Evolutionary conservation across 2,888 invertebrate species (phyloP).

Genomic region (Sceliomorpha sp.): DNA sequence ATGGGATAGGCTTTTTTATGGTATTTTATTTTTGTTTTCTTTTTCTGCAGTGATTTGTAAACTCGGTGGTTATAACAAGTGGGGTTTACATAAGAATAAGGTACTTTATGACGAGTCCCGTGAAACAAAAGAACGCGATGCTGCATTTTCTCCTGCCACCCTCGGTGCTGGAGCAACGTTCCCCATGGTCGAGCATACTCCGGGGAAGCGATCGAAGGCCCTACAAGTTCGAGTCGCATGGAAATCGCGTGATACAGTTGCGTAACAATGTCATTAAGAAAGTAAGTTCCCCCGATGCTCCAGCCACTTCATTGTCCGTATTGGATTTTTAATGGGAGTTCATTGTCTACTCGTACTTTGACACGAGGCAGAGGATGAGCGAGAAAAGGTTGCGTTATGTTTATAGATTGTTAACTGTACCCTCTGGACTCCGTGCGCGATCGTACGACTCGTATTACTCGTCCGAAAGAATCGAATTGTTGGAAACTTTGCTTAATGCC

Average conservation of each 20-base stretch:
- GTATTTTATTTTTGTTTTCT: too few relatives aligned
- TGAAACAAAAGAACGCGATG: conserved; percentile 74
- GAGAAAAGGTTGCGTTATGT: conserved; percentile 15
- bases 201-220: conserved; percentile 65
- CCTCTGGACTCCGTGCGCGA: too few relatives aligned
- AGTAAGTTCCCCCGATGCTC: conserved; percentile 57
- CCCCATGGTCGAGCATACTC: conserved; percentile 81
- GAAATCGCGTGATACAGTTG: conserved; percentile 58
- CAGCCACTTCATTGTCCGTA: conserved; percentile 7
- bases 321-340: conserved; percentile 22
- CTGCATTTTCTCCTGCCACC: conserved; percentile 81
- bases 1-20: too few relatives aligned
- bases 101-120: conserved; percentile 63
- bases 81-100: conserved; percentile 15
- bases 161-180: conserved; percentile 81
- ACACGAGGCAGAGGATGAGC: conserved; percentile 29
- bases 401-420: too few relatives aligned
- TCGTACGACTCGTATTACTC: too few relatives aligned
- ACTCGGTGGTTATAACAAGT: conserved; percentile 30
- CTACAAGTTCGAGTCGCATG: conserved; percentile 43
- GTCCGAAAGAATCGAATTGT: too few relatives aligned
- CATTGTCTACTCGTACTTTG: conserved; percentile 19
- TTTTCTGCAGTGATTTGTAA: conserved; percentile 24
- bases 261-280: conserved; percentile 63
- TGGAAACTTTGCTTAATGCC: too few relatives aligned